Conservation (phyloP, 2,113 vertebrate species). For the Leucosticte australis region DNA sequence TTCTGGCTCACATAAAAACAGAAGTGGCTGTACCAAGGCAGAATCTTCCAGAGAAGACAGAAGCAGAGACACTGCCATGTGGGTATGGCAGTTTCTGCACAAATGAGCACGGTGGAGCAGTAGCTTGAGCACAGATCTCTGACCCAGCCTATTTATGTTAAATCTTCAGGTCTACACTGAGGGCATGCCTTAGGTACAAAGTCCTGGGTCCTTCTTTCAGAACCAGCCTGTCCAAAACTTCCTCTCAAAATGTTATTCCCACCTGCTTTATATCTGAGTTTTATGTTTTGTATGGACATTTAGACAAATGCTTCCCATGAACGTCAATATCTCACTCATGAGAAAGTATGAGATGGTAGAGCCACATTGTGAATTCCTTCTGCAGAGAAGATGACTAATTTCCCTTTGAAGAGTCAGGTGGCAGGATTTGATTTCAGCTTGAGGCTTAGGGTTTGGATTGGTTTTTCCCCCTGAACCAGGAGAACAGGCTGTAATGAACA, state of each 20-base stretch:
- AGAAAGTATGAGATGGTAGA: background rate
- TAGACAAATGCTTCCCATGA: background rate
- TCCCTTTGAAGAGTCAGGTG: background rate
- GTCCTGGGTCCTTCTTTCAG: background rate
- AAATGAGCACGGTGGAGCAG: background rate
- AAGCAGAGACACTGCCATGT: background rate
- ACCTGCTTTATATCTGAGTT: background rate
- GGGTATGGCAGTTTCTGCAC: too few species aligned
- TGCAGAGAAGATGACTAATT: background rate
- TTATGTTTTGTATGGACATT: background rate
- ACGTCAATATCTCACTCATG: background rate
- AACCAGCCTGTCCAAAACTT: background rate
- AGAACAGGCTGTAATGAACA: slow-evolving; percentile 3
- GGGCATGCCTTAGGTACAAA: background rate
- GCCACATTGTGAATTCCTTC: background rate
- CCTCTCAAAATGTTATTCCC: background rate
- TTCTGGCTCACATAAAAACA: background rate
- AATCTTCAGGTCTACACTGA: background rate
- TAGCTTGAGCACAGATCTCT: background rate
- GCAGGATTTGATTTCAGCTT: background rate
- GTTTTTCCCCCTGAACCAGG: background rate
- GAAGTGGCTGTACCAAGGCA: background rate
- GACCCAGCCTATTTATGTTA: background rate
- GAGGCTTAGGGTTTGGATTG: background rate
- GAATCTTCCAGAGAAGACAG: background rate